These are phyloP conservation scores for Misgurnus mizolepis DNA, from an alignment of 2,113 vertebrate species.

Conservation along the genomic window DNA sequence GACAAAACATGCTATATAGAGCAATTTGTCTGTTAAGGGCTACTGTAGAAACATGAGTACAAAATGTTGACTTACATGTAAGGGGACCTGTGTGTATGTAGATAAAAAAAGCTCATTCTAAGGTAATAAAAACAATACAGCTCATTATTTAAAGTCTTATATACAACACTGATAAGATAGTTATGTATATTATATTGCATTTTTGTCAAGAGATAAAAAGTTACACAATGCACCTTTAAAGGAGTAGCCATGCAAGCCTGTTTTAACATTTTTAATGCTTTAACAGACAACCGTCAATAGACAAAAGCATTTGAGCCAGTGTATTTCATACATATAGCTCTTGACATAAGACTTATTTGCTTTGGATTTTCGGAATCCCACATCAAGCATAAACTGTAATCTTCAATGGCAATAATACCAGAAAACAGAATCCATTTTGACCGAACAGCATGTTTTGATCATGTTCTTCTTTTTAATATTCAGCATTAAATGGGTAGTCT, in stretches of 20 bases:
- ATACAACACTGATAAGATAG: no score
- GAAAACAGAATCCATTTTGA: background rate
- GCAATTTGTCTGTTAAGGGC: no score
- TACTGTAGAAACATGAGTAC: no score
- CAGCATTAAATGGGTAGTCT: slow-evolving; percentile 68
- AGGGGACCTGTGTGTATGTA: no score
- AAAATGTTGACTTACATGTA: no score
- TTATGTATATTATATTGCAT: no score
- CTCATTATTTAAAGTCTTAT: no score
- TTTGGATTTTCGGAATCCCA: background rate
- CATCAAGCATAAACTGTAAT: background rate
- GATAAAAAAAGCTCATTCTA: no score
- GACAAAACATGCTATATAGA: no score
- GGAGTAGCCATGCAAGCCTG: no score
- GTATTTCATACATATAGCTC: background rate
- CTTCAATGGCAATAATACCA: background rate
- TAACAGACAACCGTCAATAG: background rate
- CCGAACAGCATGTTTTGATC: background rate
- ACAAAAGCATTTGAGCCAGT: background rate
- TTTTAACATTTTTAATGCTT: background rate
- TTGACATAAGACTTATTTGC: background rate
- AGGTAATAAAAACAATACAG: no score
- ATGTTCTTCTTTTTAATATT: slow-evolving; percentile 59
- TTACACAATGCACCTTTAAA: background rate
- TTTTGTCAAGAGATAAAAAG: no score